Base-by-base conservation (phyloP, 2,888 invertebrate species). In the Thera britannica region DNA sequence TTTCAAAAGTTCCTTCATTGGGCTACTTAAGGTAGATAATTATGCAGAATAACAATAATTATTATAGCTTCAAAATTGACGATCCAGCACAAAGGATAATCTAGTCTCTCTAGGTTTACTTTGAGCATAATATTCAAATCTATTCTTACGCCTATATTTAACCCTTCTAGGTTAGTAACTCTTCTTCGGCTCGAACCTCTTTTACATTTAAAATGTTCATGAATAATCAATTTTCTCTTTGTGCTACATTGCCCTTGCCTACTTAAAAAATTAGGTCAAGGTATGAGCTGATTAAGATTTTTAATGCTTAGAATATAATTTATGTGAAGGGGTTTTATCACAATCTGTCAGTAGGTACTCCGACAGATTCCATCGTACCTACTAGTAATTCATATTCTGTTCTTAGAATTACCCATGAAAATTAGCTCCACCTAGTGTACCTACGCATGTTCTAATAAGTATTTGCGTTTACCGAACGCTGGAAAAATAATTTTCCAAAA, bases 151-250 rank as follows among this genome's bases (percentile, higher is more conserved):
- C 34, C 52, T 8, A 23, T 34, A 34, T 8, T 52, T 34, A 52
- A 8, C 34, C 51, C 51, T 34, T 3, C 52, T 52, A 52, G 3
- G 9, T 7, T 46, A 52, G 34, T 34, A 9, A 23, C 62, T 67
- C 67, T 67, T 68, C 49, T 68, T 72, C 58, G 62, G 63, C 44
- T 72, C 67, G 51, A 76, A 72, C 71, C 75, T 77, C 72, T 77
- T 79, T 77, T 74, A 79, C 78, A 79, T 79, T 75, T 79, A 74
- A 79, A 82, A 77, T 70, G 75, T 76, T 81, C 83, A 83, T 84
- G 79, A 83, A 85, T 65, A 83, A 82, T 79, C 76, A 81, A 80
- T 79, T 76, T 75, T 72, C 68, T 68, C 72, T 77, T 76, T 72
- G 74, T 71, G 77, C 61, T 72, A 75, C 75, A 71, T 73, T 72